Conservation (phyloP, 1,140 invertebrate genomes). For the Lordiphosa clarofinis region DNA sequence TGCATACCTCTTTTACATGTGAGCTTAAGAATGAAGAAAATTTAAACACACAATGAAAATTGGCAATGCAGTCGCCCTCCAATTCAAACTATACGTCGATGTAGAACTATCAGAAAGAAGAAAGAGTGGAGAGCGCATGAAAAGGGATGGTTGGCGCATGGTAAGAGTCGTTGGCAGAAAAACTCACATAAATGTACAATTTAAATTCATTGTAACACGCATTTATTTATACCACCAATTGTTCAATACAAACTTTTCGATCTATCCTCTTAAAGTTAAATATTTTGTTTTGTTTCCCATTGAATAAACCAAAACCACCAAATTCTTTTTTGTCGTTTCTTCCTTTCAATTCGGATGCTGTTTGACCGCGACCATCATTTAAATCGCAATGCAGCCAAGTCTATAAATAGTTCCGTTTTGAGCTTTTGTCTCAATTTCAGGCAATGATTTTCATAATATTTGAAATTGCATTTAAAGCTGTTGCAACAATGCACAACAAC, state of each 20-base stretch:
- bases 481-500: constrained; percentile 1
- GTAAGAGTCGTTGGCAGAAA: too few species aligned
- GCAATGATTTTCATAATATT: constrained; percentile 33
- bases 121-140: too few species aligned
- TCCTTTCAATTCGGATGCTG: background rate
- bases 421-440: constrained; percentile 28
- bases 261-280: background rate
- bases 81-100: too few species aligned
- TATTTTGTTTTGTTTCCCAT: background rate
- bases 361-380: constrained; percentile 10
- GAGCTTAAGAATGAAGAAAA: too few species aligned
- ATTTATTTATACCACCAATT: too few species aligned
- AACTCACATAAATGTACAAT: too few species aligned
- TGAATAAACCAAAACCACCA: background rate
- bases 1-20: too few species aligned
- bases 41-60: too few species aligned
- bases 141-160: too few species aligned
- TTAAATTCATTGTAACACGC: too few species aligned
- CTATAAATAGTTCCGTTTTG: constrained; percentile 31
- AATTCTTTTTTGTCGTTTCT: background rate
- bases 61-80: too few species aligned
- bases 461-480: constrained; percentile 37
- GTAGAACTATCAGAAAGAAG: too few species aligned
- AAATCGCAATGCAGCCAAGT: constrained; percentile 28
- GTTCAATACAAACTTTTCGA: background rate